phyloP scores from a whole-genome alignment of 2,797 vertebrate genomes.

The Prunella strophiata region DNA sequence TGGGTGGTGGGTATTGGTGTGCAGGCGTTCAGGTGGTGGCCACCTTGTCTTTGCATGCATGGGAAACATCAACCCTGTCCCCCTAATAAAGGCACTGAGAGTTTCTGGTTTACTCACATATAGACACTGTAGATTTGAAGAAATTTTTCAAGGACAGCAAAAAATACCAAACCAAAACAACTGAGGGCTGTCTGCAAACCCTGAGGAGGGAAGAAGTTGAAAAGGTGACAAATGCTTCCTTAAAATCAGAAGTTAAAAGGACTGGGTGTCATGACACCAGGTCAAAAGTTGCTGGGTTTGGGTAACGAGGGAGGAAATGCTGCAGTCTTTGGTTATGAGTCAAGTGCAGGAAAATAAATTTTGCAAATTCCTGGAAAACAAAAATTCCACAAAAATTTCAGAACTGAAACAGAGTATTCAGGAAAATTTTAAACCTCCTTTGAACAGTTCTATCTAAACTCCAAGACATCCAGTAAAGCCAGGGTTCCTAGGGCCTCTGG shows the following conservation, averaged over 20 bases:
- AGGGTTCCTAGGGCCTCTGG: background rate
- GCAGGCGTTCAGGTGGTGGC: background rate
- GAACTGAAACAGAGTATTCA: background rate
- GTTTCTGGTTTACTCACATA: background rate
- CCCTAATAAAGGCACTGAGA: background rate
- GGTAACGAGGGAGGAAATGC: background rate
- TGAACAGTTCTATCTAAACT: background rate
- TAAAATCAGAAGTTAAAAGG: background rate
- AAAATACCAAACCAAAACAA: background rate
- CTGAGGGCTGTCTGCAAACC: background rate
- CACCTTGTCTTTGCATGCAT: accelerated
- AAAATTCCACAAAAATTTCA: background rate
- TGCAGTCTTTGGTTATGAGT: background rate
- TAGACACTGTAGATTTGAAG: accelerated
- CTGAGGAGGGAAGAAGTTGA: background rate
- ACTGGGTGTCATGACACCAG: background rate
- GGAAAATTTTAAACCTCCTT: background rate
- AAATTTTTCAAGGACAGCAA: background rate
- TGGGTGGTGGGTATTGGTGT: background rate
- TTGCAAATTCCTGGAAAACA: background rate
- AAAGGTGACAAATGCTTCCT: background rate
- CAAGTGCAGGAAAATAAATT: background rate
- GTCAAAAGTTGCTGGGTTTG: background rate
- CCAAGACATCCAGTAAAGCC: background rate
- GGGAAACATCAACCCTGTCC: background rate